Evolutionary conservation across 2,797 vertebrate genomes (phyloP), one percentile per base, ranked within the genome.

Genomic region (Lithobates sylvaticus): DNA sequence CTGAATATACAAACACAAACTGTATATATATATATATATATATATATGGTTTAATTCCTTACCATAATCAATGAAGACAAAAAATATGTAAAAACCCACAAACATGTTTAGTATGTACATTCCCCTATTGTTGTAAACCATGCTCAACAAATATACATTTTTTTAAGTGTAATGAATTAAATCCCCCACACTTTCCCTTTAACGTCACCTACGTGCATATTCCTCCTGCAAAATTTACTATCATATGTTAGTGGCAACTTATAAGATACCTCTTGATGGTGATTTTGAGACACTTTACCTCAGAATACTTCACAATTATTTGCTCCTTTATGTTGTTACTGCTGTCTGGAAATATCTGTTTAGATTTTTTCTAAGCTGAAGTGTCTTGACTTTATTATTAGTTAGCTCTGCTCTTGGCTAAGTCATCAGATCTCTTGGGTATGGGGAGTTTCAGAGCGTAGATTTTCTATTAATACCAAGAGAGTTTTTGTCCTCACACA

Each of bases 391-490:
- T 81, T 44, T 32, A 61, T 69, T 81, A 58, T 36, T 68, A 50
- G 76, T 78, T 78, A 32, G 71, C 32, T 27, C n/a, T 61, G 36
- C 68, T 83, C 36, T 12, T 36, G 54, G 50, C 54, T 72, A 76
- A 78, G 50, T 65, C 47, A 44, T 72, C 27, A 67, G 34, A 26
- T 78, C 86, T 65, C 75, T 58, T 68, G 64, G 61, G 71, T 23
- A 81, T 26, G 42, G 74, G 75, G 74, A 78, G 76, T 83, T 87
- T 87, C n/a, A 83, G 80, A 78, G 85, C 80, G 77, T 87, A 83
- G 18, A 76, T 72, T 82, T 83, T 83, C 67, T 78, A 87, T 83
- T 73, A 78, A 68, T 83, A 74, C 76, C 85, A 73, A 83, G 85
- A 87, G 85, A 83, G 75, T 78, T 39, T 78, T 78, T 83, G 70